Base-by-base conservation (phyloP, 2,888 invertebrate genomes). In the Scrobipalpa atriplicella region DNA sequence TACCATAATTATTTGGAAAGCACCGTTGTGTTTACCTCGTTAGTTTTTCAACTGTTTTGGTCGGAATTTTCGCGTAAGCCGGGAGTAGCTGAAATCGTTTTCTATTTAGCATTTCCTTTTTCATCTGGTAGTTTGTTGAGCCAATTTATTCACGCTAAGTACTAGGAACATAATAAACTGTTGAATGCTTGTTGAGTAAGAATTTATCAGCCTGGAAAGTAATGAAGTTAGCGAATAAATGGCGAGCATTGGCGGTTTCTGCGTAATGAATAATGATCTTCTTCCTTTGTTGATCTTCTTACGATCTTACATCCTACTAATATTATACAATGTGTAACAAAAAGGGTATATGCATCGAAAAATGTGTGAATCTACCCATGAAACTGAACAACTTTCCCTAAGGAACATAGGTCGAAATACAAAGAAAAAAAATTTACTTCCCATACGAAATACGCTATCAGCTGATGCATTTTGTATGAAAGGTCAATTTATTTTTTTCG, bases 41-140 rank as follows among this genome's bases (percentile, higher is more conserved):
- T 47, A 47, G 16, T 47, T 47, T 47, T 47, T 10, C n/a, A 47
- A 47, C 47, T n/a, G 47, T 16, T 47, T 47, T n/a, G 16, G 47
- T 47, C 16, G 16, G 47, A 47, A 47, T 47, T 47, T 43, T 47
- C 47, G 10, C 47, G 10, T n/a, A n/a, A 47, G n/a, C 16, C 8
- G 29, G 0, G 6, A 54, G 54, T 18, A 18, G 11, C 29, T 13
- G 21, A 16, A 21, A 29, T 56, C 29, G 56, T 19, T 56, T 6
- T 56, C 56, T 56, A 10, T 47, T 47, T 47, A 47, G 47, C 56
- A 56, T 56, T 56, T 56, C 56, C 11, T 56, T 56, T 21, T 56
- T 47, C n/a, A 47, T 47, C 16, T 47, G 16, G 16, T 16, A 47
- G n/a, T 47, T 47, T n/a, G 47, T 47, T 47, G 47, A 47, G 47